Conservation (phyloP, 2,888 invertebrate genomes). For the Lacanobia wlatinum region DNA sequence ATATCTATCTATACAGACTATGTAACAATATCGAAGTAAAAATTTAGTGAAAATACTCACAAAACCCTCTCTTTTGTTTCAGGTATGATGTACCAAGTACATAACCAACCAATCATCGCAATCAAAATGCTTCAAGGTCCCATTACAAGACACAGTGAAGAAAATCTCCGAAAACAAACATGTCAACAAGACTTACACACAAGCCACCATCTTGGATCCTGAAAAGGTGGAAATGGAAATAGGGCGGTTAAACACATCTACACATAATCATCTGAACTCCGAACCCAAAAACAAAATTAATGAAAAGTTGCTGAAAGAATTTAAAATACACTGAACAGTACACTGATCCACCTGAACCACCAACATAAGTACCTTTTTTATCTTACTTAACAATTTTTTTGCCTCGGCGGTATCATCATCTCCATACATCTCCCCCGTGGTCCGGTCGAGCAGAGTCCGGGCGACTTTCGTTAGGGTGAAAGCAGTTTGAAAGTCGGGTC, state of each 20-base stretch:
- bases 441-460: slow-evolving; percentile 85
- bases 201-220: neutral
- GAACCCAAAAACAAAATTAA: neutral
- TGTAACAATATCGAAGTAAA: neutral
- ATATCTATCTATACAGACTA: neutral
- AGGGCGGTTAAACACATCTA: neutral
- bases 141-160: neutral
- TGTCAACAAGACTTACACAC: neutral
- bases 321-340: neutral
- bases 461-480: slow-evolving; percentile 91
- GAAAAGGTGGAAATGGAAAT: neutral
- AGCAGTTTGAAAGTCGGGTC: slow-evolving; percentile 91
- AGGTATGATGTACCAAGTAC: slow-evolving; percentile 16
- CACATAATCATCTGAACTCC: neutral
- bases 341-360: neutral
- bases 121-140: neutral
- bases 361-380: neutral
- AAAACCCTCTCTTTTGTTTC: slow-evolving; percentile 32
- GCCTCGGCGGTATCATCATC: slow-evolving; percentile 70
- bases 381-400: neutral
- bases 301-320: neutral
- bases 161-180: too few relatives aligned
- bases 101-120: neutral
- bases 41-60: neutral
- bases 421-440: slow-evolving; percentile 72